Base-by-base conservation (phyloP, 2,113 vertebrate genomes). In the Herpetotheres cachinnans region DNA sequence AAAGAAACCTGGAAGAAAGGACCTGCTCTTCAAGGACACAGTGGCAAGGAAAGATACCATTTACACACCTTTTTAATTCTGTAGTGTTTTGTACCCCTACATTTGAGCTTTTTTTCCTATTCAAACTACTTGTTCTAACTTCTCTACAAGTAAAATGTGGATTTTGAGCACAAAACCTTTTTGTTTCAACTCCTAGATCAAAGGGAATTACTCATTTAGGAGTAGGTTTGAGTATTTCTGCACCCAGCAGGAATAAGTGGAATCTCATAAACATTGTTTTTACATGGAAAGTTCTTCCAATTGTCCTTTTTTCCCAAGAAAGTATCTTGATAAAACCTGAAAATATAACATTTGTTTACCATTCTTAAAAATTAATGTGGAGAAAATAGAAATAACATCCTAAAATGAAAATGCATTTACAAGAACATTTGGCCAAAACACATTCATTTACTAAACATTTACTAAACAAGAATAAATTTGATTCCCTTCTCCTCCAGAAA, bases 1-100 rank as follows among this genome's bases (percentile, higher is more conserved):
- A 95, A 89, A 93, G 65, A 97, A 79, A 89, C 26, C 59, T 91
- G 73, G 12, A 87, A 96, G 70, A 78, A 95, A 86, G 24, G 16
- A 71, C 16, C 7, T 30, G 16, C 7, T 93, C n/a, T 88, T 95
- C 83, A 93, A 92, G 69, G 80, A 86, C 77, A 79, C 16, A 67
- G 10, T 17, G 30, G 24, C 10, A 40, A 78, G 16, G 15, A 46
- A 74, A 63, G 59, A 27, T 10, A 58, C 16, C 38, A 40, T n/a
- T 83, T 70, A 38, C 7, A 38, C 0, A 3, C 7, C 11, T 26
- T 89, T 78, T 79, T 42, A 66, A 74, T 92, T 81, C 63, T 84
- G 6, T 27, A 24, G 10, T 27, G 50, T 59, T 83, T 50, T 30
- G 5, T 55, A 59, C 2, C 71, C 7, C 10, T 54, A n/a, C 2